Evolutionary conservation across 2,797 vertebrate genomes (phyloP).

Genomic region (Benthosema pterotum): DNA sequence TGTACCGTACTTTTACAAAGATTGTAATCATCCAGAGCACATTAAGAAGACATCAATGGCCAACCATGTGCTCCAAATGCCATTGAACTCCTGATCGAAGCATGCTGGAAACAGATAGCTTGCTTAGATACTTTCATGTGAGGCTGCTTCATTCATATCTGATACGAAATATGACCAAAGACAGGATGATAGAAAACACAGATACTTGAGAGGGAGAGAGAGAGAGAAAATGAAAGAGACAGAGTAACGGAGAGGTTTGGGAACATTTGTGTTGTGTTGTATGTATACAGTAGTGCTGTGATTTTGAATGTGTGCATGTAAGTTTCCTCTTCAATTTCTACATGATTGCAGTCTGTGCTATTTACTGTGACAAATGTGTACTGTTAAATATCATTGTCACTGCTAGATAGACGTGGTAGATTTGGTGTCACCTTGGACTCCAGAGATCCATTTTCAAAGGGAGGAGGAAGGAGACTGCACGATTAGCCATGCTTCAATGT

Average conservation of each 20-base stretch:
- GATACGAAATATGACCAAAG: slow-evolving; percentile 54
- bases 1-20: background rate
- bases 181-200: slow-evolving; percentile 57
- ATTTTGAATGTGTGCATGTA: slow-evolving; percentile 46
- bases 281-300: slow-evolving; percentile 28
- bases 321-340: slow-evolving; percentile 53
- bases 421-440: slow-evolving; percentile 49
- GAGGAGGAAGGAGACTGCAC: slow-evolving; percentile 63
- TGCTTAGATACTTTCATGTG: slow-evolving; percentile 59
- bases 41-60: slow-evolving; percentile 5
- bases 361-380: slow-evolving; percentile 47
- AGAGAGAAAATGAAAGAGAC: slow-evolving; percentile 34
- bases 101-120: background rate
- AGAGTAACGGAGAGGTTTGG: slow-evolving; percentile 38
- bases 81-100: slow-evolving; percentile 8
- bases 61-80: background rate
- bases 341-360: slow-evolving; percentile 64
- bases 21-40: background rate
- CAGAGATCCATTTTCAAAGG: slow-evolving; percentile 66
- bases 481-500: slow-evolving; percentile 75
- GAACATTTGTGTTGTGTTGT: slow-evolving; percentile 48
- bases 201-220: slow-evolving; percentile 35
- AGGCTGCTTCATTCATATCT: slow-evolving; percentile 67
- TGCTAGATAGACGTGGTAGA: slow-evolving; percentile 53
- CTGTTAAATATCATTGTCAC: slow-evolving; percentile 34